Evolutionary conservation across 2,113 vertebrate species (phyloP).

Genomic region (Jacana jacana): DNA sequence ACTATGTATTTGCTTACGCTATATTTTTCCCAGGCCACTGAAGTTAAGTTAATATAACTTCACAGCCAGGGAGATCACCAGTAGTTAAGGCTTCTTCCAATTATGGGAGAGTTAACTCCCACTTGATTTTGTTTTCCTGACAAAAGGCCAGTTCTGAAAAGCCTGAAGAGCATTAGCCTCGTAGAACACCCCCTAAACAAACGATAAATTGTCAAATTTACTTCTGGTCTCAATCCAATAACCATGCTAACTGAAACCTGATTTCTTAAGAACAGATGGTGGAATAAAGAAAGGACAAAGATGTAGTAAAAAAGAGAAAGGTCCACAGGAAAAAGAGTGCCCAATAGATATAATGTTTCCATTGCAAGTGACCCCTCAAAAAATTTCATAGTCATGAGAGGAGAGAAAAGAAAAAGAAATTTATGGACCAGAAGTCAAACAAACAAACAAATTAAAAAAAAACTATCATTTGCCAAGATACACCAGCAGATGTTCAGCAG

Average conservation of each 20-base stretch:
- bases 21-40: not conserved
- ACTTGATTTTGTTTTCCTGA: not conserved
- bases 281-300: not conserved
- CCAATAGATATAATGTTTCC: not conserved
- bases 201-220: not conserved
- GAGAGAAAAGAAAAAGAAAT: not conserved
- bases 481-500: not conserved
- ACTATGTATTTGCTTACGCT: not conserved
- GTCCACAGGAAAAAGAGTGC: too few relatives aligned
- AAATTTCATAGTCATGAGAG: rapidly evolving
- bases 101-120: rapidly evolving
- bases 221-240: not conserved
- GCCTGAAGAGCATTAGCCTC: not conserved
- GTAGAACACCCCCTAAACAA: not conserved
- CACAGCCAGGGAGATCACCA: not conserved
- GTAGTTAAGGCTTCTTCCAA: not conserved
- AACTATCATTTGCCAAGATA: not conserved
- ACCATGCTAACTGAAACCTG: not conserved
- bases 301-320: not conserved
- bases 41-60: not conserved
- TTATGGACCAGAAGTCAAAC: not conserved
- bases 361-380: not conserved
- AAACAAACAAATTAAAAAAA: not conserved
- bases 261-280: not conserved
- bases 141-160: not conserved